Evolutionary conservation across 2,797 vertebrate species (phyloP).

Genomic region (Anguilla megastoma): DNA sequence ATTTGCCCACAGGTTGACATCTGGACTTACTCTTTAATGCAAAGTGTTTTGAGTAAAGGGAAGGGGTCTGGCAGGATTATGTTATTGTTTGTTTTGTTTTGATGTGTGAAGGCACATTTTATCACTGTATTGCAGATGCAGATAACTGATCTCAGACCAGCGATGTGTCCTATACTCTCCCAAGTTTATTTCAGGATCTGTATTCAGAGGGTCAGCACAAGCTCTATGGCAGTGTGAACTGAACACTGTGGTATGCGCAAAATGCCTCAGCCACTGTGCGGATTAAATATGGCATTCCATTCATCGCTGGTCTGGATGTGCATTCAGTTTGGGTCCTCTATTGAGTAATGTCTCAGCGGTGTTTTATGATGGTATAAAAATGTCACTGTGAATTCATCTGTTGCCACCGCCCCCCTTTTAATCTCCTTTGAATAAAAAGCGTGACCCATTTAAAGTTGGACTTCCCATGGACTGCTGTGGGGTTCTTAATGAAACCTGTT

Average conservation of each 20-base stretch:
- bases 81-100: not conserved
- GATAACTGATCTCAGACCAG: not conserved
- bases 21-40: not conserved
- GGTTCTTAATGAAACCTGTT: not conserved
- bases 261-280: slow-evolving; percentile 11
- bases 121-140: not conserved
- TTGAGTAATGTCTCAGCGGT: slow-evolving; percentile 32
- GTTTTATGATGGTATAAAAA: slow-evolving; percentile 48
- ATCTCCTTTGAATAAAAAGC: slow-evolving; percentile 14
- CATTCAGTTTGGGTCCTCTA: slow-evolving; percentile 23
- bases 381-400: slow-evolving; percentile 40
- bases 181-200: slow-evolving; percentile 6
- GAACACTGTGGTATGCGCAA: slow-evolving; percentile 34
- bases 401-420: not conserved
- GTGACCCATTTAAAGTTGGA: not conserved
- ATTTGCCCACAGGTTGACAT: not conserved
- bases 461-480: not conserved
- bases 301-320: slow-evolving; percentile 23
- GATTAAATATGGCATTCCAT: slow-evolving; percentile 35
- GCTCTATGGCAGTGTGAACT: slow-evolving; percentile 35
- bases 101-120: not conserved
- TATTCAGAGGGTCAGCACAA: slow-evolving; percentile 12
- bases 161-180: slow-evolving; percentile 23
- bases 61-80: not conserved
- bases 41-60: not conserved